phyloP scores from a whole-genome alignment of 2,888 invertebrate genomes.

The Melieria crassipennis region DNA sequence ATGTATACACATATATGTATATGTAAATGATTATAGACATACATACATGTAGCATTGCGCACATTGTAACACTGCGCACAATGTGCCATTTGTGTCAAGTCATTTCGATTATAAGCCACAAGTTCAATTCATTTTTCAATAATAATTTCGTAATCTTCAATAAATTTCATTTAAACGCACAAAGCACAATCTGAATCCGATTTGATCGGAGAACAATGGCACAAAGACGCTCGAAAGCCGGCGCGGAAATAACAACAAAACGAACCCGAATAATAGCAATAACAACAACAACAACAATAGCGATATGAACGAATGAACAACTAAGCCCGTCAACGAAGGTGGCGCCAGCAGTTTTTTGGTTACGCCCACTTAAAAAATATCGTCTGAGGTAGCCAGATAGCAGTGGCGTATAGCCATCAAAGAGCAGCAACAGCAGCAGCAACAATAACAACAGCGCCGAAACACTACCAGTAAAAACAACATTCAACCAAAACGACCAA shows the following conservation, averaged over 20 bases:
- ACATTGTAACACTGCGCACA: background rate
- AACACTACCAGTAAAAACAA: too few relatives aligned
- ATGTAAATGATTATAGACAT: background rate
- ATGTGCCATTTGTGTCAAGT: constrained; percentile 15
- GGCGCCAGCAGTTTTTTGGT: constrained; percentile 60
- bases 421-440: background rate
- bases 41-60: background rate
- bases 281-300: background rate
- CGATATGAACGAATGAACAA: background rate
- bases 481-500: background rate
- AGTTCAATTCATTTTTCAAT: constrained; percentile 26
- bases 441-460: background rate
- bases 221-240: constrained; percentile 16
- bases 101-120: constrained; percentile 26
- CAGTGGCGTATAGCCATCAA: background rate
- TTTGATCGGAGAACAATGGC: constrained; percentile 21
- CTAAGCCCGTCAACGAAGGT: constrained; percentile 48
- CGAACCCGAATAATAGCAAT: background rate
- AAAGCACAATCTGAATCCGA: constrained; percentile 16
- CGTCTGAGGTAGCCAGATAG: constrained; percentile 14
- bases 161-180: constrained; percentile 12
- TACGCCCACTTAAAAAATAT: constrained; percentile 55
- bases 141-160: constrained; percentile 30
- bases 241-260: background rate
- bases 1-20: background rate